A percentile compares a stretch with the other conserved stretches of the same genome.
Conservation (phyloP, 1,140 invertebrate genomes). For the Cotesia chilonis region DNA sequence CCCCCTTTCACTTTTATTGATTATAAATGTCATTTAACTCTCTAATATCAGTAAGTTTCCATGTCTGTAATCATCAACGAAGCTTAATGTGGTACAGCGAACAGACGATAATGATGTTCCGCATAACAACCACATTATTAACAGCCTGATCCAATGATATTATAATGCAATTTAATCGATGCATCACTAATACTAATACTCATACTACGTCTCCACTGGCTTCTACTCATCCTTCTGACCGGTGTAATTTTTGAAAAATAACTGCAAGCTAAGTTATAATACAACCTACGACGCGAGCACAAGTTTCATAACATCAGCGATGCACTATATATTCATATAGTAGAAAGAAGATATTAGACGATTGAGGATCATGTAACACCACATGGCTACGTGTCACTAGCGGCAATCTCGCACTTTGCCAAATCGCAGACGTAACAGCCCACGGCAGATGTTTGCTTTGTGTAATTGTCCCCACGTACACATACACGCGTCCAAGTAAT, state of each 20-base stretch:
- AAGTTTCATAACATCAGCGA: no score
- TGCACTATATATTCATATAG: background rate
- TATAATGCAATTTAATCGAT: constrained; percentile 46
- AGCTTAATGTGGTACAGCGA: background rate
- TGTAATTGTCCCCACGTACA: constrained; percentile 53
- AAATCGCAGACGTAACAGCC: constrained; percentile 35
- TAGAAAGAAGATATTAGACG: background rate
- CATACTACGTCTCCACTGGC: background rate
- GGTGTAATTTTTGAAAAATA: constrained; percentile 45
- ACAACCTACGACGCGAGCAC: background rate
- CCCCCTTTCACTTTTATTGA: background rate
- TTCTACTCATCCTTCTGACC: constrained; percentile 21
- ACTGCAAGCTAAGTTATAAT: constrained; percentile 23
- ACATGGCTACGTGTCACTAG: constrained; percentile 52
- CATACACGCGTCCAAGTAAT: constrained; percentile 48
- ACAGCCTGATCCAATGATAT: constrained; percentile 33
- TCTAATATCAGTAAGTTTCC: constrained; percentile 3
- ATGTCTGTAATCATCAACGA: constrained; percentile 14
- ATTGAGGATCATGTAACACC: constrained; percentile 45
- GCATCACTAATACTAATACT: background rate
- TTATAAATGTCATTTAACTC: background rate
- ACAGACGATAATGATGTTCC: constrained; percentile 9
- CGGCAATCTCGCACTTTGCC: constrained; percentile 41
- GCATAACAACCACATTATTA: constrained; percentile 40
- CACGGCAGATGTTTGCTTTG: constrained; percentile 55